Evolutionary conservation across 2,888 invertebrate species (phyloP).

Genomic region (Scaptomyza caliginosa): DNA sequence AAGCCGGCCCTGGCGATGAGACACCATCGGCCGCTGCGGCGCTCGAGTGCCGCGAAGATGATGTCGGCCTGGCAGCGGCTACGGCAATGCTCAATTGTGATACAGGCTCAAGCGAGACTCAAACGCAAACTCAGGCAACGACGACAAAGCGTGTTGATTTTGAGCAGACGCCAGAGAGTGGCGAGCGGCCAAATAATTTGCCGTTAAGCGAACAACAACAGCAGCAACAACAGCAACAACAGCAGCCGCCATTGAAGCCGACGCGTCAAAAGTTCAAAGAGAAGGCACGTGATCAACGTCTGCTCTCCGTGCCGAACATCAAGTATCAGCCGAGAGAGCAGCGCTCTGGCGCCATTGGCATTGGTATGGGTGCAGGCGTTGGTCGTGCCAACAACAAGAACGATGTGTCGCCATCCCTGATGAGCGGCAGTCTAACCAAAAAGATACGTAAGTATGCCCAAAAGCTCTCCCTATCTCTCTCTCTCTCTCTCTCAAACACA

Average conservation of each 20-base stretch:
- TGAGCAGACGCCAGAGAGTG: conserved; percentile 78
- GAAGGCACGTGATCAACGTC: conserved; percentile 86
- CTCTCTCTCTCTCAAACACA: neutral
- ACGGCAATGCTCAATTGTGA: conserved; percentile 58
- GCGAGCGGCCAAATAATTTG: conserved; percentile 87
- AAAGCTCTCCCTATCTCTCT: conserved; percentile 4
- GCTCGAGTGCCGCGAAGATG: conserved; percentile 63
- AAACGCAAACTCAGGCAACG: conserved; percentile 8
- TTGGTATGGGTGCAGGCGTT: conserved; percentile 13
- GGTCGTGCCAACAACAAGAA: conserved; percentile 80
- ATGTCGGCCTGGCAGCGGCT: conserved; percentile 55
- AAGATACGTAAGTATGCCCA: conserved; percentile 93
- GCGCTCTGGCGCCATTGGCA: conserved; percentile 55
- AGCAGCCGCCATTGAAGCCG: conserved; percentile 84
- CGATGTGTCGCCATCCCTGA: conserved; percentile 84
- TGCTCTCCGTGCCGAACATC: conserved; percentile 91
- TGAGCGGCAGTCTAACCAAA: conserved; percentile 91
- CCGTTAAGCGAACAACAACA: conserved; percentile 51
- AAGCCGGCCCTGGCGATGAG: conserved; percentile 51
- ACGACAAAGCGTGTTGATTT: conserved; percentile 81
- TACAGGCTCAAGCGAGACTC: conserved; percentile 19
- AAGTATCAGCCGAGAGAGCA: conserved; percentile 86
- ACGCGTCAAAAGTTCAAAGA: conserved; percentile 86
- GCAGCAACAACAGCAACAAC: conserved; percentile 34
- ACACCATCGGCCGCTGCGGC: conserved; percentile 38